Evolutionary conservation across 2,797 vertebrate genomes (phyloP), one percentile per base, ranked within the genome.

Genomic region (Martes flavigula): DNA sequence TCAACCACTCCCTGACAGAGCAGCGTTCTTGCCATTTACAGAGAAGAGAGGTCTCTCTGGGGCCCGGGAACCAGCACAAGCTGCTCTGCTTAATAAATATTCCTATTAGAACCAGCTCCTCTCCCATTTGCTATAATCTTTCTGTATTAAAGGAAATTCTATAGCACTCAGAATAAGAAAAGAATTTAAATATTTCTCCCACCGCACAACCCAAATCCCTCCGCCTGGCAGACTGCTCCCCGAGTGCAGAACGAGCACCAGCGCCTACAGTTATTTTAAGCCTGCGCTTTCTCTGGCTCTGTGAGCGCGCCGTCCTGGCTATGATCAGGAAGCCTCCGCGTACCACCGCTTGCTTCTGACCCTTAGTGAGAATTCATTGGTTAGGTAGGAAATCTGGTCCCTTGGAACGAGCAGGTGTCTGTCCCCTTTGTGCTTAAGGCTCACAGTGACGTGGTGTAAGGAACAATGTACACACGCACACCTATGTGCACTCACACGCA

Each of bases 181-280:
- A 21, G 30, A 32, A n/a, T 62, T 25, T 35, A 15, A 72, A 1
- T 7, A 25, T n/a, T 32, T 88, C 84, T 79, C 58, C 62, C 8
- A 5, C n/a, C 40, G 12, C 56, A 1, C 38, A 20, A 3, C 32
- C n/a, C 8, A 7, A 4, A 62, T 23, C 3, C 48, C 0, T 7
- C 84, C 13, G 46, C 32, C 21, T 4, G 0, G 27, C 25, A 23
- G 27, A 43, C 46, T 18, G 78, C 3, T 23, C 60, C 35, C 10
- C 4, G 1, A 1, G 9, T 1, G 8, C 14, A 5, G 75, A 30
- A 4, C 3, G 0, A 0, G 7, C 25, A 0, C 1, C 0, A 40
- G 60, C 56, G 32, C 14, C 11, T 0, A 2, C 7, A 0, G 87
- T 5, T 77, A 12, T 14, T 64, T 43, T 38, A 68, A 62, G 83